These are phyloP conservation scores for Nymphicus hollandicus DNA, from an alignment of 2,113 vertebrate species.

Conservation along the genomic window DNA sequence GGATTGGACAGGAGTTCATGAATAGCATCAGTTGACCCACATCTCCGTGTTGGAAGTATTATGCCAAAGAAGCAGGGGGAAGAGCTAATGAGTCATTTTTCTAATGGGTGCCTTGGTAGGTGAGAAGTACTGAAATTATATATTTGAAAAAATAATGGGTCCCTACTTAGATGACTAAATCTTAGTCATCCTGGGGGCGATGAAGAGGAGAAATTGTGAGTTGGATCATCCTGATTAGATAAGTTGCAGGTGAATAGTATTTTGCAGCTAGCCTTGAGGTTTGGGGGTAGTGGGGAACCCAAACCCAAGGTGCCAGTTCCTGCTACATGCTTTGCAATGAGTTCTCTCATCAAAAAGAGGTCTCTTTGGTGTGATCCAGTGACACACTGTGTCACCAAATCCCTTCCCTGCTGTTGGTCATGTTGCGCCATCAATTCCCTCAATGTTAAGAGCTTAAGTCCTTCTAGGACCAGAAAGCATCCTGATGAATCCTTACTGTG, in stretches of 20 bases:
- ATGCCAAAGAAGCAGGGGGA: not conserved
- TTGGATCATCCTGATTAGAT: not conserved
- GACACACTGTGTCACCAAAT: accelerated
- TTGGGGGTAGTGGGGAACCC: too few relatives aligned
- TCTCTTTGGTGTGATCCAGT: accelerated
- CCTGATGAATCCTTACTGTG: not conserved
- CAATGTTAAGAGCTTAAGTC: accelerated
- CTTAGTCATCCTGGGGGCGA: conserved; percentile 52
- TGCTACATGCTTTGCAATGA: not conserved
- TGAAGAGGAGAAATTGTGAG: not conserved
- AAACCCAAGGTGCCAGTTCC: not conserved
- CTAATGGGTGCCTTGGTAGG: conserved; percentile 16
- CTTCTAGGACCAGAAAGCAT: not conserved
- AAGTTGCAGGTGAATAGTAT: not conserved
- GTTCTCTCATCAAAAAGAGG: not conserved
- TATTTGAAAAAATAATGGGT: conserved; percentile 32
- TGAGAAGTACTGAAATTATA: conserved; percentile 7
- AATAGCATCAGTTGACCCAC: not conserved
- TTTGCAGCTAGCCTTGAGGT: not conserved
- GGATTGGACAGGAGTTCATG: not conserved
- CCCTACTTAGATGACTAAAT: conserved; percentile 46
- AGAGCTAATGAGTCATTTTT: conserved; percentile 49
- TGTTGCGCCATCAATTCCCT: not conserved
- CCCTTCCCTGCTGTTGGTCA: accelerated
- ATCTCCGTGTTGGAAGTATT: not conserved